Percentiles rank a stretch among this genome's conserved stretches.
Evolutionary conservation across 2,113 vertebrate genomes (phyloP).

Genomic region (Nycticebus coucang): DNA sequence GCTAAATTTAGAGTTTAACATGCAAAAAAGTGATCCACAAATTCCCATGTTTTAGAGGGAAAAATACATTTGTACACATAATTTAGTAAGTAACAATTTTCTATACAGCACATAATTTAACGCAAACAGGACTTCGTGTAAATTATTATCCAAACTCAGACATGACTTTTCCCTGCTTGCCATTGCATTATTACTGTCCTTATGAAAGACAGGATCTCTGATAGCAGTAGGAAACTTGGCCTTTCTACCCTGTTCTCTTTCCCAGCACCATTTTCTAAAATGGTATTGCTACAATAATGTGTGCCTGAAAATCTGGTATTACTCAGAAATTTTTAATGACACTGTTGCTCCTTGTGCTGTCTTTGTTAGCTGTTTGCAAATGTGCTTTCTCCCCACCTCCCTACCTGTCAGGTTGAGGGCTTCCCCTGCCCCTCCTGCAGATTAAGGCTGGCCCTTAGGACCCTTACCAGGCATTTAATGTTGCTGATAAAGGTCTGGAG

Average conservation of each 20-base stretch:
- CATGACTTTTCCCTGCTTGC: background rate
- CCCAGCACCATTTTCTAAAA: background rate
- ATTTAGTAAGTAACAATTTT: background rate
- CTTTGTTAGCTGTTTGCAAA: background rate
- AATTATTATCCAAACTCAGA: background rate
- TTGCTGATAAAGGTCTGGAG: background rate
- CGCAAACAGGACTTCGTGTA: background rate
- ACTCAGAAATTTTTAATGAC: background rate
- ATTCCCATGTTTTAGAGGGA: background rate
- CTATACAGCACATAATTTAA: background rate
- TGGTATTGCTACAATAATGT: background rate
- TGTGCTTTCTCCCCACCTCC: background rate
- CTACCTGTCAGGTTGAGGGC: background rate
- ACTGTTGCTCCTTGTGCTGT: background rate
- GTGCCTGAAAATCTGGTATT: background rate
- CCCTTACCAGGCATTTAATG: background rate
- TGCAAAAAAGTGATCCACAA: background rate
- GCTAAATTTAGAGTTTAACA: slow-evolving; percentile 2
- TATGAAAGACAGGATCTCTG: background rate
- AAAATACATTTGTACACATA: background rate
- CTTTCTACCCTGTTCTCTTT: background rate
- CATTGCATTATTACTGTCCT: background rate
- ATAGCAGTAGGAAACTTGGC: background rate
- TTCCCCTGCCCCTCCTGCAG: background rate
- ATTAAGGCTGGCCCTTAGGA: background rate